phyloP scores from a whole-genome alignment of 2,113 vertebrate genomes.

The Xiphorhynchus elegans region DNA sequence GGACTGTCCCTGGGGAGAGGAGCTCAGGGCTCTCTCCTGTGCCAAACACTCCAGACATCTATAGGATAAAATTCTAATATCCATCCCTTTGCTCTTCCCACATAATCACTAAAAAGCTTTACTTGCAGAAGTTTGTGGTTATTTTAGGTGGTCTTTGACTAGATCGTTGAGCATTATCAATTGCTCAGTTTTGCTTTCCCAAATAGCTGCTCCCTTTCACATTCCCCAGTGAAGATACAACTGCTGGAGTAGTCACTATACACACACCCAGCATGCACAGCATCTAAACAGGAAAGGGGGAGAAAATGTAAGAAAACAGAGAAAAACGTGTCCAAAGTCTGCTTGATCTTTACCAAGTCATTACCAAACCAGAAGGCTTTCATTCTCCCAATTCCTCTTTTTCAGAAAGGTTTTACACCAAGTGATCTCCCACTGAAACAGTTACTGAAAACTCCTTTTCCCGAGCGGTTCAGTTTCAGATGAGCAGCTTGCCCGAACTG shows the following conservation, averaged over 20 bases:
- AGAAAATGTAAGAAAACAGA: not conserved
- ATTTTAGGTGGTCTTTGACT: not conserved
- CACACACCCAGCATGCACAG: not conserved
- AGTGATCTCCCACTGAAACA: not conserved
- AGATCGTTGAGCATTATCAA: not conserved
- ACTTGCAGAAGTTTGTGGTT: not conserved
- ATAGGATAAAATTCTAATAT: not conserved
- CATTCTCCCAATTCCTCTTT: not conserved
- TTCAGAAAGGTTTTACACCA: not conserved
- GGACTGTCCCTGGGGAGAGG: not conserved
- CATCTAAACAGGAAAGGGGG: not conserved
- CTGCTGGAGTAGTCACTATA: not conserved
- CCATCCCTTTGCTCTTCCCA: not conserved
- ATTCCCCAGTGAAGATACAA: not conserved
- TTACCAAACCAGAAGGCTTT: conserved; percentile 3
- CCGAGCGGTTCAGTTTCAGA: not conserved
- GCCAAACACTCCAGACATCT: not conserved
- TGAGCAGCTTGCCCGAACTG: not conserved
- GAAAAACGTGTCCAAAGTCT: not conserved
- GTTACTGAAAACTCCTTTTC: conserved; percentile 5
- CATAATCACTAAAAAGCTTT: not conserved
- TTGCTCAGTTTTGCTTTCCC: not conserved
- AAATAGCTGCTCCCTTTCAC: not conserved
- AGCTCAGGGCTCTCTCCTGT: not conserved
- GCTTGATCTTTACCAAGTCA: not conserved